phyloP scores from a whole-genome alignment of 2,888 invertebrate genomes.

The Pammene fasciana region DNA sequence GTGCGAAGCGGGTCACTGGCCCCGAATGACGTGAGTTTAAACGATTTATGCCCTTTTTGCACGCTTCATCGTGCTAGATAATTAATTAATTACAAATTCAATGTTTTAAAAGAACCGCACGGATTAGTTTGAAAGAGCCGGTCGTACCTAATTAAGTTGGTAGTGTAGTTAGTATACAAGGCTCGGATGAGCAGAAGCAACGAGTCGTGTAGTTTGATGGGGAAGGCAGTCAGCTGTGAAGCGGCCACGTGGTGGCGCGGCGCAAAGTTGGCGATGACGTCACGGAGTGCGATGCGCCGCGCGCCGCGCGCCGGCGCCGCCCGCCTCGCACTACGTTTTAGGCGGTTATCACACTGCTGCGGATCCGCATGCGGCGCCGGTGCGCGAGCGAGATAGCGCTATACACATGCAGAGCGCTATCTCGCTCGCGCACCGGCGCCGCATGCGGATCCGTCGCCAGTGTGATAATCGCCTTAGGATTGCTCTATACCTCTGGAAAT shows the following conservation, averaged over 20 bases:
- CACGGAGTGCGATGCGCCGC: conserved; percentile 49
- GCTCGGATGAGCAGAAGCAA: conserved; percentile 9
- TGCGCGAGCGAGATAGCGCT: too few relatives aligned
- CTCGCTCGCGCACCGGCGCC: too few relatives aligned
- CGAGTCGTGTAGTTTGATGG: conserved; percentile 20
- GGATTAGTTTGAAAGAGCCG: conserved; percentile 8
- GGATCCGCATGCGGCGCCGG: too few relatives aligned
- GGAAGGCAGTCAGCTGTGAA: conserved; percentile 62
- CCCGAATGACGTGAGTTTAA: conserved; percentile 13
- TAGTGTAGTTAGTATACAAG: conserved; percentile 18
- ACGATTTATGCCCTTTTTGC: conserved; percentile 8
- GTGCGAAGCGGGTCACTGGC: conserved; percentile 12
- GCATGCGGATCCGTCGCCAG: too few relatives aligned
- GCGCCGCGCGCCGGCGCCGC: conserved; percentile 50
- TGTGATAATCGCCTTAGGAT: too few relatives aligned
- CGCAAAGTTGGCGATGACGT: conserved; percentile 59
- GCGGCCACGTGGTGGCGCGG: conserved; percentile 65
- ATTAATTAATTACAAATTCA: conserved; percentile 27
- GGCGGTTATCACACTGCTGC: conserved; percentile 9
- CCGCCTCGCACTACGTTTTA: neutral
- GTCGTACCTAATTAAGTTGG: conserved; percentile 11
- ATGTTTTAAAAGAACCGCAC: neutral
- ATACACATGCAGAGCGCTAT: too few relatives aligned
- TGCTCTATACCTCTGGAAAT: too few relatives aligned
- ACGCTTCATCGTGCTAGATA: conserved; percentile 7